Conservation (phyloP, 2,113 vertebrate species). For the Oreotrochilus melanogaster region DNA sequence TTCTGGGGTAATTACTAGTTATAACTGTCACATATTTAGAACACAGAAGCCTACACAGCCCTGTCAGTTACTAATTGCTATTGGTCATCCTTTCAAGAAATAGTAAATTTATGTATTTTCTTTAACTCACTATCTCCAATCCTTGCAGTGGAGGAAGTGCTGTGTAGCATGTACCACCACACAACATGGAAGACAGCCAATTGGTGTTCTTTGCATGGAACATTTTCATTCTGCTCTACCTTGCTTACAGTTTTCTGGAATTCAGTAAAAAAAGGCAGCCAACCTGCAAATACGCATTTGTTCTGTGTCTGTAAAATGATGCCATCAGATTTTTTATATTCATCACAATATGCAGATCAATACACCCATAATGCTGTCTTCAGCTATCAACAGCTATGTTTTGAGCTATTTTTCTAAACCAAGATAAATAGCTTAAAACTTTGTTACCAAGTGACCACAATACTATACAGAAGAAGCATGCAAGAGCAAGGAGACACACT, state of each 20-base stretch:
- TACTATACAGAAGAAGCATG: background rate
- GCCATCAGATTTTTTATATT: background rate
- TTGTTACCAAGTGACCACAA: background rate
- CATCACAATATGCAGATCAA: background rate
- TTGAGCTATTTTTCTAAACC: background rate
- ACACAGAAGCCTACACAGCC: rapidly evolving
- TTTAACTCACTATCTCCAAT: background rate
- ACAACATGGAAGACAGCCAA: background rate
- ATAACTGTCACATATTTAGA: background rate
- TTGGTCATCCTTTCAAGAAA: background rate
- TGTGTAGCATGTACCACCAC: rapidly evolving
- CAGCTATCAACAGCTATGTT: background rate
- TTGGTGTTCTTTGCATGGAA: background rate
- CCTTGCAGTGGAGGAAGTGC: background rate
- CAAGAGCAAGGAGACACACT: background rate
- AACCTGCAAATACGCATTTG: background rate
- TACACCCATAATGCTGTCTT: background rate
- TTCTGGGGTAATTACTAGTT: background rate
- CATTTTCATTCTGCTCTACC: background rate
- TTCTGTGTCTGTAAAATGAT: background rate
- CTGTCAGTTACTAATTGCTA: background rate
- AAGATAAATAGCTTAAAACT: background rate
- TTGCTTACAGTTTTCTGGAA: background rate
- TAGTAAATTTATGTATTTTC: background rate
- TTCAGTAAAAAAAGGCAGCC: background rate